A percentile compares a stretch with the other conserved stretches of the same genome.
These are phyloP conservation scores for Euplexia lucipara DNA, from an alignment of 2,888 invertebrate genomes.

Conservation along the genomic window DNA sequence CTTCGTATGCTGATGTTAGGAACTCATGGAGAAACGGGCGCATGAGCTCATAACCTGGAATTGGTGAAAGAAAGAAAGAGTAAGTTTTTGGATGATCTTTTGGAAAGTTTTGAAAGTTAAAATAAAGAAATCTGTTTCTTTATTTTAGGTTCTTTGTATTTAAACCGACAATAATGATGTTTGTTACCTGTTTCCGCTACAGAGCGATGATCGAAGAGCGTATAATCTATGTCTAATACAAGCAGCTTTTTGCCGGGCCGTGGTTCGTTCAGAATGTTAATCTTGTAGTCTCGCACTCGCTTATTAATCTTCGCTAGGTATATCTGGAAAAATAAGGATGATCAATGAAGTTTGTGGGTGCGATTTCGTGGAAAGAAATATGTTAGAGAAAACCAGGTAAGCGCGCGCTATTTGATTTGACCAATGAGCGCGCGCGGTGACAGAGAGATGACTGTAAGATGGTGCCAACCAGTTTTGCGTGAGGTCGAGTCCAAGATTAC, in stretches of 20 bases:
- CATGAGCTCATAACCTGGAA: slow-evolving; percentile 95
- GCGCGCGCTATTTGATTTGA: too few relatives aligned
- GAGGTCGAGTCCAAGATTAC: too few relatives aligned
- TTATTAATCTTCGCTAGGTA: slow-evolving; percentile 96
- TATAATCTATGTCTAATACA: slow-evolving; percentile 99
- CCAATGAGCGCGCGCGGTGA: too few relatives aligned
- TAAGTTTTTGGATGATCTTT: not conserved
- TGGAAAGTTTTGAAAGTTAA: too few relatives aligned
- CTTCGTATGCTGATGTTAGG: slow-evolving; percentile 95
- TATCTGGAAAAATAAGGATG: slow-evolving; percentile 83
- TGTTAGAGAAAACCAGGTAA: too few relatives aligned
- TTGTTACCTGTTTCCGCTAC: slow-evolving; percentile 94
- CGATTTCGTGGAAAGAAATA: too few relatives aligned
- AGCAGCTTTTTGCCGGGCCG: slow-evolving; percentile 96
- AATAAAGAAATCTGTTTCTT: too few relatives aligned
- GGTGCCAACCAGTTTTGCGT: too few relatives aligned
- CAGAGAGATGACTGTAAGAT: too few relatives aligned
- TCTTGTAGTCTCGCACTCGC: slow-evolving; percentile 95
- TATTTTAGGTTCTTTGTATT: too few relatives aligned
- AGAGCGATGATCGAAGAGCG: slow-evolving; percentile 98
- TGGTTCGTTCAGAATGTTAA: slow-evolving; percentile 95
- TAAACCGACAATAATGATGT: too few relatives aligned
- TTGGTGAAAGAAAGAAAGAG: not conserved
- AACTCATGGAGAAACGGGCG: slow-evolving; percentile 99
- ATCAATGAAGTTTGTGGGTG: too few relatives aligned